Base-by-base conservation (phyloP, 2,888 invertebrate species). In the Stenodera caucasica region DNA sequence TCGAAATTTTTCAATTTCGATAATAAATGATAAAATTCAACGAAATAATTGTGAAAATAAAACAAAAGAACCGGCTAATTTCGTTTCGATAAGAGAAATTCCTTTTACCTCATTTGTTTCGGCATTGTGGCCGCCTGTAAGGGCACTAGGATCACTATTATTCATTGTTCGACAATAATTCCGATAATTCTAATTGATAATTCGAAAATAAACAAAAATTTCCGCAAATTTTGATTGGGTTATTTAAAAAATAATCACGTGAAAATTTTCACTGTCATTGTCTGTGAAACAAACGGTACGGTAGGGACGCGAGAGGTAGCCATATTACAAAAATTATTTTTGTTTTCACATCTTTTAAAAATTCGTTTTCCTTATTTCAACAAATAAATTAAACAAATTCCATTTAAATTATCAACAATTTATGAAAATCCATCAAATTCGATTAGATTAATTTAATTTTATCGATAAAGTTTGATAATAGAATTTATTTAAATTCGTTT, bases 301-400 rank as follows among this genome's bases (percentile, higher is more conserved):
- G 86, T 21, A 85, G 86, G 85, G 85, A 85, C 85, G 85, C 85
- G 84, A 84, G 84, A 84, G 84, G 83, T 84, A 84, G 86, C 45
- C 18, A 21, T 85, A 86, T 86, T 84, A 84, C 81, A 82, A 82
- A 83, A 82, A n/a, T n/a, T n/a, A 67, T 65, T 67, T 67, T 63
- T 55, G 33, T 32, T 71, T 70, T 71, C 71, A 67, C 70, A 65
- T 67, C 66, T 64, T 57, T 67, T 60, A 53, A 59, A 58, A 63
- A 70, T 57, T 61, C 53, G 57, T 67, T 72, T 71, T 66, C 9
- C 30, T n/a, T n/a, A n/a, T n/a, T n/a, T n/a, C n/a, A n/a, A n/a
- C n/a, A n/a, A n/a, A n/a, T n/a, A n/a, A n/a, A n/a, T n/a, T n/a
- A n/a, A n/a, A n/a, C n/a, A n/a, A n/a, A n/a, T n/a, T n/a, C n/a